These are phyloP conservation scores for Aptenodytes forsteri DNA, from an alignment of 2,113 vertebrate genomes.

Conservation along the genomic window DNA sequence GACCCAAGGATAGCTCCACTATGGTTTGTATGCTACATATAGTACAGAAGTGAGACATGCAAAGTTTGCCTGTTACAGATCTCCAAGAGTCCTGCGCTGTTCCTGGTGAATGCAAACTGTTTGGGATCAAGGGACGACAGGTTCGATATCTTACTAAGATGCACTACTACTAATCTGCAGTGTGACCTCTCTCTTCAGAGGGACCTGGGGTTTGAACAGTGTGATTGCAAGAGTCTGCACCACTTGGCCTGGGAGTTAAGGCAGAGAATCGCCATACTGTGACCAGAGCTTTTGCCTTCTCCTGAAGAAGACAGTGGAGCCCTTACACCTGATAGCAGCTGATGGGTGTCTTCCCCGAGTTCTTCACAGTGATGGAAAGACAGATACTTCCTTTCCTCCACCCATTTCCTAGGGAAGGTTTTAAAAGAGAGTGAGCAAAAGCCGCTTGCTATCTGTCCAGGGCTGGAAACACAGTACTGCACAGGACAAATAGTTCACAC, in stretches of 20 bases:
- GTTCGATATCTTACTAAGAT: background rate
- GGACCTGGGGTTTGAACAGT: background rate
- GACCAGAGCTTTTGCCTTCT: background rate
- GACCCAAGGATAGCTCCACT: background rate
- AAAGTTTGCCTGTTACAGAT: background rate
- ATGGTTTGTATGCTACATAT: fast-evolving
- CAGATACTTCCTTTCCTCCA: background rate
- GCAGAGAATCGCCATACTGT: background rate
- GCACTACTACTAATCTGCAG: background rate
- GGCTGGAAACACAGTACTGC: background rate
- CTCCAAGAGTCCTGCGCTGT: background rate
- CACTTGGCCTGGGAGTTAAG: background rate
- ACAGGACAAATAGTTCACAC: background rate
- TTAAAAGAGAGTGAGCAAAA: background rate
- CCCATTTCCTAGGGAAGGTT: background rate
- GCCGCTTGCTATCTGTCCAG: background rate
- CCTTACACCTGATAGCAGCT: background rate
- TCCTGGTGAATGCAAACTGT: background rate
- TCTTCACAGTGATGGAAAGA: background rate
- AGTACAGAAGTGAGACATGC: background rate
- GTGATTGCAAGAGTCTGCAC: too few species aligned
- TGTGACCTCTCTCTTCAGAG: background rate
- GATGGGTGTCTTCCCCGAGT: background rate
- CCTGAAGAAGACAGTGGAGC: background rate
- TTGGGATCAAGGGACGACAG: background rate